A percentile compares a stretch with the other conserved stretches of the same genome.
Conservation (phyloP, 1,140 invertebrate species). For the Drosophila lowei region DNA sequence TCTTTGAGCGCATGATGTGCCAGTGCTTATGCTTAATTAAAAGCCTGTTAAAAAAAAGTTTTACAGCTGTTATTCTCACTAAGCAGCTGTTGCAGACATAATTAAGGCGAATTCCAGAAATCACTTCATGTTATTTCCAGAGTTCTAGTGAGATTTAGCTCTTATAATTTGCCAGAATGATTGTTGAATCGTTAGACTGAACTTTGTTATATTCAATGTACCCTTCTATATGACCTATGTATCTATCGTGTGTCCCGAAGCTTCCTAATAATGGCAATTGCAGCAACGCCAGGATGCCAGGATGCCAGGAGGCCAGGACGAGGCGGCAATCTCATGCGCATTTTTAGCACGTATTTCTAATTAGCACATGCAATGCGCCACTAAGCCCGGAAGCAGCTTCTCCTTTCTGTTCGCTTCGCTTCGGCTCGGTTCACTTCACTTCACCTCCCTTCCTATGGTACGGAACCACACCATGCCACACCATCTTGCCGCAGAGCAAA, state of each 20-base stretch:
- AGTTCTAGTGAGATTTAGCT: no score
- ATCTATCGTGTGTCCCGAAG: constrained; percentile 21
- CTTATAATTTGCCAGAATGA: no score
- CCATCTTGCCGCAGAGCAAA: constrained; percentile 16
- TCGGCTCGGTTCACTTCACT: no score
- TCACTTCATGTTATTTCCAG: no score
- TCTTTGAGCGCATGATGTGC: no score
- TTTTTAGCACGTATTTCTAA: constrained; percentile 73
- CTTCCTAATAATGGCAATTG: constrained; percentile 28
- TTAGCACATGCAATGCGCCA: constrained; percentile 65
- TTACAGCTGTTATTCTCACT: no score
- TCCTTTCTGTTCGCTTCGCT: background rate
- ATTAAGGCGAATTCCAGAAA: no score
- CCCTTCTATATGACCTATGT: constrained; percentile 4
- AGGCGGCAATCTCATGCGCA: constrained; percentile 35
- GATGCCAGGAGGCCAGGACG: background rate
- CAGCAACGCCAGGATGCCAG: background rate
- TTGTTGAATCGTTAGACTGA: background rate
- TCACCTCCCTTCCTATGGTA: no score
- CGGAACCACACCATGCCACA: background rate
- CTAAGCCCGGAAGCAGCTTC: constrained; percentile 30
- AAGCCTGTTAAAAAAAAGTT: no score
- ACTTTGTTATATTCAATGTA: background rate
- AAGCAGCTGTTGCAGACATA: no score
- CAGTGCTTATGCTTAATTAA: no score